These are phyloP conservation scores for Mactromeris polynyma DNA, from an alignment of 2,888 invertebrate species.

Conservation along the genomic window DNA sequence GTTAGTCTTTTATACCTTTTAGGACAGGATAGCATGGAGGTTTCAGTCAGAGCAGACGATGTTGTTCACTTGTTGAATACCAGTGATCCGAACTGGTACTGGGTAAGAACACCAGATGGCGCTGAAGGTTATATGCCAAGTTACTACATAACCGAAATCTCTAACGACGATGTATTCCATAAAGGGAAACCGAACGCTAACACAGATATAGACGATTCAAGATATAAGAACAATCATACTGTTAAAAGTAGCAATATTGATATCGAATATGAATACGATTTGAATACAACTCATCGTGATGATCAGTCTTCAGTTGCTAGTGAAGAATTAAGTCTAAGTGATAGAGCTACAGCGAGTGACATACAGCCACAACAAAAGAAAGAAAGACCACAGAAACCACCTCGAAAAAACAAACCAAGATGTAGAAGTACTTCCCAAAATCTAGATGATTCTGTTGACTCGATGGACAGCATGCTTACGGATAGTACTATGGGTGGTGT, in stretches of 20 bases:
- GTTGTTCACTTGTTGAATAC: slow-evolving; percentile 98
- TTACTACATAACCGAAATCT: slow-evolving; percentile 43
- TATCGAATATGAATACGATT: neutral
- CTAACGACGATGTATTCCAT: neutral
- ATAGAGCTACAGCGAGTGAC: neutral
- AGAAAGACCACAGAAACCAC: slow-evolving; percentile 39
- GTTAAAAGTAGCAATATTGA: neutral
- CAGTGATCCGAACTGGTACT: slow-evolving; percentile 98
- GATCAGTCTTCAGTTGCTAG: neutral
- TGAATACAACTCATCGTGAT: neutral
- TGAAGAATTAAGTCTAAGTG: neutral
- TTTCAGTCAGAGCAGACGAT: slow-evolving; percentile 96
- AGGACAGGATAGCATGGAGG: slow-evolving; percentile 97
- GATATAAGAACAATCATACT: neutral
- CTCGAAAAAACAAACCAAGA: slow-evolving; percentile 31
- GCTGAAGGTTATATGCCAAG: slow-evolving; percentile 97
- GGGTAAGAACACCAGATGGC: slow-evolving; percentile 96
- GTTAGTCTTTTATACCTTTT: slow-evolving; percentile 87
- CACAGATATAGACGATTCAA: neutral
- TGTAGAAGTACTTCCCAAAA: neutral
- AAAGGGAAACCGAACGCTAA: neutral
- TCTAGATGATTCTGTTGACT: slow-evolving; percentile 31
- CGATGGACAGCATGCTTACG: slow-evolving; percentile 21
- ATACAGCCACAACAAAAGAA: neutral
- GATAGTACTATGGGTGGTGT: slow-evolving; percentile 16